Base-by-base conservation (phyloP, 2,113 vertebrate genomes). In the Myodes glareolus region DNA sequence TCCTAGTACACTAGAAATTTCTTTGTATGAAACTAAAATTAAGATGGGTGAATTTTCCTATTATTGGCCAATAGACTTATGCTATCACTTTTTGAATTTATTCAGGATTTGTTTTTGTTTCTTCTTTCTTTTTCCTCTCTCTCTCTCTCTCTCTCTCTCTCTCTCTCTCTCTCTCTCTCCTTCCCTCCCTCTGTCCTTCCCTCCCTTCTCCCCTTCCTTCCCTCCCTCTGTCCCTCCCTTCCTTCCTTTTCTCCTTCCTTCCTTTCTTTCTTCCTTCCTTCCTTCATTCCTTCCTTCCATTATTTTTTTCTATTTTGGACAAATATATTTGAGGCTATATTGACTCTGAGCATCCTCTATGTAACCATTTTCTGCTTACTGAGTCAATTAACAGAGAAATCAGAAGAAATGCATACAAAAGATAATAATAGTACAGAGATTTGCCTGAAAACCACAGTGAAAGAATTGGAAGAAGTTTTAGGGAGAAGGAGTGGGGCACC, bases 11-110 rank as follows among this genome's bases (percentile, higher is more conserved):
- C 5, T 88, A 7, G 50, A 55, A 72, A 87, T 27, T 23, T 10
- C 39, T 87, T 93, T 87, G 70, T 9, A 92, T 63, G 36, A 88
- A 84, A 31, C 11, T 78, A 93, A 95, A 93, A 85, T 96, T 88
- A 91, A 88, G 31, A 50, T 67, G 2, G 4, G 27, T 4, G 91
- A 65, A 45, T 87, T 91, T 96, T 94, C 12, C 58, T 93, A n/a
- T 89, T 88, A 77, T 33, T 94, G 25, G 55, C 67, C n/a, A 89
- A 88, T 88, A 92, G 2, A 2, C 27, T 55, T 10, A 16, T 65
- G 70, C 10, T 91, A 89, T 19, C 25, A 85, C 33, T 5, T 81
- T 76, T 76, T 72, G 5, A 93, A 45, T 93, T 96, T 73, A 5
- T 67, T 68, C 25, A 97, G 70, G 11, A 17, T 87, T 36, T 86